Evolutionary conservation across 2,888 invertebrate species (phyloP), one percentile per base, ranked within the genome.

Genomic region (Orthosia gracilis): DNA sequence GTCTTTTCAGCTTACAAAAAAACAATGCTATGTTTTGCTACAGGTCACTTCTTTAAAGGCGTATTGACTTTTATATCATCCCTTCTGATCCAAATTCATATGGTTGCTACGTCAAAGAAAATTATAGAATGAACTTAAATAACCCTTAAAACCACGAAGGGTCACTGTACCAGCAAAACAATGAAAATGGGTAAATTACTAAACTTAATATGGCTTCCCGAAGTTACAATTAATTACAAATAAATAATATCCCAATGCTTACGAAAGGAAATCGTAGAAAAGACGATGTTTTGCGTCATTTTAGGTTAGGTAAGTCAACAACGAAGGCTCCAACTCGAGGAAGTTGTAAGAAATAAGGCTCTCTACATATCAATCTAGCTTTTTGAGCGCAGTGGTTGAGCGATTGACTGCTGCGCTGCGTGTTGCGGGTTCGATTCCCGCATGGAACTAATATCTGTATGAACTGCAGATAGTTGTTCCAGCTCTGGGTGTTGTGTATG

Each of bases 241-340:
- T 52, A 68, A 13, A 11, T 69, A 47, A 59, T 58, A 63, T 63
- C 23, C 50, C 23, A 79, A 77, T 13, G 52, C 7, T 73, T 26
- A 58, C 23, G 49, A 78, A 55, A 55, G 52, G 74, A 73, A 80
- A 40, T 49, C 80, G 9, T 80, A 73, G 54, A 40, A 80, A 18
- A 21, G 52, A 49, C 23, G 18, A n/a, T 26, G n/a, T 31, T 21
- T 47, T 80, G 66, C 73, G 78, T 67, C 78, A 73, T 69, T 47
- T 31, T 3, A n/a, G 12, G 47, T 76, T 70, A 40, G 1, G 15
- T 70, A 58, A 78, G 12, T 11, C 11, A 23, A 57, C 21, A 54
- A 49, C 0, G 9, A 18, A 47, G 45, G 21, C 49, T 47, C 3
- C 17, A 21, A 68, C 45, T 66, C 2, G n/a, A 15, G 18, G 1